These are phyloP conservation scores for Drosophila subpulchrella DNA, from an alignment of 1,140 invertebrate species.

Conservation along the genomic window DNA sequence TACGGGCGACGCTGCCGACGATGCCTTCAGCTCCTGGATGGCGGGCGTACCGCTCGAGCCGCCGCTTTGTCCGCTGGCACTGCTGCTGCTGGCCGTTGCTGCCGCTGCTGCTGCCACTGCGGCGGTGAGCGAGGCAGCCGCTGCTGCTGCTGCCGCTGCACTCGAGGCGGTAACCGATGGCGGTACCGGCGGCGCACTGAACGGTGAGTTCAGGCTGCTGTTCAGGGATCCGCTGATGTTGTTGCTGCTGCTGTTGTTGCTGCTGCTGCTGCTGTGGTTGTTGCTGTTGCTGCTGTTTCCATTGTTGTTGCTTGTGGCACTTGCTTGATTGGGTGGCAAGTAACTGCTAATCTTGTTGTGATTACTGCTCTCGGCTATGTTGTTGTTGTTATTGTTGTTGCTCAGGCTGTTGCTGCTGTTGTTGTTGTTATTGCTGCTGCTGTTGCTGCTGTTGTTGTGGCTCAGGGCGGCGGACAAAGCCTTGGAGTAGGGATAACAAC, in stretches of 20 bases:
- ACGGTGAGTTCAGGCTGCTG: conserved; percentile 63
- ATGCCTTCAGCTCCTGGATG: conserved; percentile 81
- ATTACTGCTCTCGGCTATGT: conserved; percentile 49
- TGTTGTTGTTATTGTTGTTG: conserved; percentile 42
- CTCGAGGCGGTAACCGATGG: conserved; percentile 49
- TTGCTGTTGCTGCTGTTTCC: conserved; percentile 19
- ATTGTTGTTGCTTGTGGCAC: conserved; percentile 12
- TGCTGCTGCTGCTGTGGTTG: conserved; percentile 20
- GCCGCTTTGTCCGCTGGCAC: conserved; percentile 6
- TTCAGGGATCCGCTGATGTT: conserved; percentile 36
- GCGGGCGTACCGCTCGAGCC: conserved; percentile 61
- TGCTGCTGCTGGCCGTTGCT: conserved; percentile 40
- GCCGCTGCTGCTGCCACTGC: conserved; percentile 69
- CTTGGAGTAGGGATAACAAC: conserved; percentile 75
- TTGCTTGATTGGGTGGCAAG: conserved; percentile 40
- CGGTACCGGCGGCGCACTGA: conserved; percentile 63
- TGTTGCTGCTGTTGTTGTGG: conserved; percentile 74
- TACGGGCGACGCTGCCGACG: conserved; percentile 83
- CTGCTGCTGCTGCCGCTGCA: conserved; percentile 64
- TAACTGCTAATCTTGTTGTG: conserved; percentile 69
- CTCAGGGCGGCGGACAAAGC: conserved; percentile 63
- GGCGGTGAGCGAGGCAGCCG: conserved; percentile 61
- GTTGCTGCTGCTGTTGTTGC: conserved; percentile 17
- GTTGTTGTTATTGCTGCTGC: conserved; percentile 24
- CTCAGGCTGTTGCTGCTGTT: conserved; percentile 24